Evolutionary conservation across 2,113 vertebrate species (phyloP), one percentile per base, ranked within the genome.

Genomic region (Oncorhynchus kisutch): DNA sequence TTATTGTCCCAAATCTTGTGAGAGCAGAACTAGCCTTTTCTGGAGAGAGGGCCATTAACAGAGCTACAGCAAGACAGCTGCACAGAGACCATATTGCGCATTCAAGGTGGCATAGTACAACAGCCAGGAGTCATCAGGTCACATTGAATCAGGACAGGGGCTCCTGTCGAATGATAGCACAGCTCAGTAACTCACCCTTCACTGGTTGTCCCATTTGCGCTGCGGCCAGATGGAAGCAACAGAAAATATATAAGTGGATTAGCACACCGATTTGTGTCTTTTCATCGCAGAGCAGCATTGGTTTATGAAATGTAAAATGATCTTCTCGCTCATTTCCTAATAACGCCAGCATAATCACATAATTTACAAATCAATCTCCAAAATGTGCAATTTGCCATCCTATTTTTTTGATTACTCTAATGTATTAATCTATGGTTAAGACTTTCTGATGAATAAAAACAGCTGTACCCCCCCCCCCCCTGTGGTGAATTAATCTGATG

Each of bases 381-480:
- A 75, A 78, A 75, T 69, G 29, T 68, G 70, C 79, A 82, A 86
- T 81, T 75, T 76, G 64, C 75, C 82, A 78, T 80, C 73, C 65
- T 70, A 65, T 73, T 75, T 62, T 84, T 84, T 81, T 77, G 71
- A 87, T 87, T 80, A 77, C 72, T 77, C 69, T 81, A 80, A 87
- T 83, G 71, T 73, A 85, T 87, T 81, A 85, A 82, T 81, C 76
- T 59, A 70, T 69, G 76, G 70, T 72, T 77, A 77, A 71, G 73
- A 74, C 77, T 74, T 78, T 64, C 74, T 80, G 77, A 82, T 82
- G 80, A 85, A 85, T 85, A 34, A 8, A 39, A 9, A 39, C 39
- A 85, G 72, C 81, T 87, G 83, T 78, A 77, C 22, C 51, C 34
- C 34, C 34, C 29, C 29, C 29, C 31, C 34, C 5, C 6, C 34